Evolutionary conservation across 2,888 invertebrate species (phyloP).

Genomic region (Aspidiotus rigidus): DNA sequence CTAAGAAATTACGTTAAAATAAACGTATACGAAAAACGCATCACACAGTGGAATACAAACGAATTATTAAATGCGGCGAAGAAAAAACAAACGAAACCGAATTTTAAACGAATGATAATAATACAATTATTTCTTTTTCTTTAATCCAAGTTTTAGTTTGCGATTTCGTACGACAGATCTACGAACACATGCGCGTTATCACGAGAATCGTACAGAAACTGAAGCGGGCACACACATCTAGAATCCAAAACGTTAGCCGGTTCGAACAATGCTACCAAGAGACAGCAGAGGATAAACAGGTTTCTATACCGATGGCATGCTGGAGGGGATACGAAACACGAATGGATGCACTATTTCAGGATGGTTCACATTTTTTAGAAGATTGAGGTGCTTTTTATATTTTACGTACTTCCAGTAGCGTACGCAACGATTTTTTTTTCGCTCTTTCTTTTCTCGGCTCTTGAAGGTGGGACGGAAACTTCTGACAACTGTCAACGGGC

Average conservation of each 20-base stretch:
- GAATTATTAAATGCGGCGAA: background rate
- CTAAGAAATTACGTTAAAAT: too few relatives aligned
- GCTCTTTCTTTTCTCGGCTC: background rate
- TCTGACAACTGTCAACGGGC: constrained; percentile 6
- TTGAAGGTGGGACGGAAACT: constrained; percentile 4
- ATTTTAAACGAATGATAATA: background rate
- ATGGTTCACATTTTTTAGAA: constrained; percentile 31
- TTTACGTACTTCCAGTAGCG: constrained; percentile 28
- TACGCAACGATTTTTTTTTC: constrained; percentile 15
- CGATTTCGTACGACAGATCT: constrained; percentile 17
- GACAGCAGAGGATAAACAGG: constrained; percentile 27
- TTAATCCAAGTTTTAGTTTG: constrained; percentile 5
- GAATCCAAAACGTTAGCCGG: constrained; percentile 24
- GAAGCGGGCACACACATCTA: constrained; percentile 20
- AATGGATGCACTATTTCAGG: constrained; percentile 30
- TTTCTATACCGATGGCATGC: constrained; percentile 23
- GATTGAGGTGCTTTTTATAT: constrained; percentile 21
- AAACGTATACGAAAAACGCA: background rate
- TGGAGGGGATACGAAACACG: constrained; percentile 27
- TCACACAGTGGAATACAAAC: background rate
- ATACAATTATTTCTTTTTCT: too few relatives aligned
- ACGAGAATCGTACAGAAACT: constrained; percentile 5
- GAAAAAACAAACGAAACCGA: background rate
- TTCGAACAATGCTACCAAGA: constrained; percentile 30
- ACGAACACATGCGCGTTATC: constrained; percentile 26